Evolutionary conservation across 2,797 vertebrate genomes (phyloP).

Genomic region (Petrocephalus sullivani): DNA sequence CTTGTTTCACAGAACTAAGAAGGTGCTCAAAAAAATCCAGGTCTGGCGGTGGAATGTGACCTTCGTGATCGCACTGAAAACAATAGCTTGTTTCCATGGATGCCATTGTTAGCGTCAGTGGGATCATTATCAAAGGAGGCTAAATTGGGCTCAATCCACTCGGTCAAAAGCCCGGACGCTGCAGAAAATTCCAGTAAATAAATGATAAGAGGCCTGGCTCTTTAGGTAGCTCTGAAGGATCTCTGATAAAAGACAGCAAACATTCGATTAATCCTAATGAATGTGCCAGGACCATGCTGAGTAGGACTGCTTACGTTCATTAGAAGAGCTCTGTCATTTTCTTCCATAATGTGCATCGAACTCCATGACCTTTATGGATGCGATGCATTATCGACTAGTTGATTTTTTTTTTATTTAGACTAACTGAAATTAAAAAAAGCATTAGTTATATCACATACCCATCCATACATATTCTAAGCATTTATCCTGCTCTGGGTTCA

Average conservation of each 20-base stretch:
- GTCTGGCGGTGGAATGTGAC: neutral
- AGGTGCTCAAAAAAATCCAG: neutral
- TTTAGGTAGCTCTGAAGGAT: neutral
- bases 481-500: neutral
- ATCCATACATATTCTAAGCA: neutral
- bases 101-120: neutral
- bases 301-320: neutral
- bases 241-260: neutral
- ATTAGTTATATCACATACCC: neutral
- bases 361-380: neutral
- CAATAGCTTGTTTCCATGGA: neutral
- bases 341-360: neutral
- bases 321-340: neutral
- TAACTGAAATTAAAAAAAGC: neutral
- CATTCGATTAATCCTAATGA: neutral
- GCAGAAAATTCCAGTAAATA: neutral
- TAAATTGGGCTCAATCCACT: neutral
- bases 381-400: neutral
- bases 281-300: neutral
- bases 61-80: neutral
- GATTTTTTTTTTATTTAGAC: neutral
- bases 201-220: neutral
- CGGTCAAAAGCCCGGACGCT: neutral
- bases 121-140: neutral
- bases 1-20: neutral